Percentiles rank a stretch among this genome's conserved stretches.
These are phyloP conservation scores for Phodopus roborovskii DNA, from an alignment of 2,113 vertebrate species.

Conservation along the genomic window DNA sequence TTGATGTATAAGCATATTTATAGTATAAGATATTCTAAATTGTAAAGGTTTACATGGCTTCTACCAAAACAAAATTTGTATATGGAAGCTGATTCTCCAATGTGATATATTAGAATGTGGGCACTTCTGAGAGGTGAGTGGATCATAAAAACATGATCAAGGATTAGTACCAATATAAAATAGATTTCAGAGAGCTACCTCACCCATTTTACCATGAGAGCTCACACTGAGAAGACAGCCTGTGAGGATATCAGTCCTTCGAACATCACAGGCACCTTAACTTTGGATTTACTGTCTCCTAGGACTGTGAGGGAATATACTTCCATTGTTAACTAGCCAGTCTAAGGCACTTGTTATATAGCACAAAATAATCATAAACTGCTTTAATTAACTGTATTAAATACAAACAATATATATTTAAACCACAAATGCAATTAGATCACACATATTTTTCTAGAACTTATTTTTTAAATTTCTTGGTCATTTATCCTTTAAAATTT, in stretches of 20 bases:
- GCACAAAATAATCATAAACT: slow-evolving; percentile 9
- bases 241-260: background rate
- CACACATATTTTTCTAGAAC: background rate
- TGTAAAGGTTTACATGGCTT: background rate
- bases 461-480: background rate
- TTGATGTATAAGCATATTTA: background rate
- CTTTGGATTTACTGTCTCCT: background rate
- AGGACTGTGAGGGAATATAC: background rate
- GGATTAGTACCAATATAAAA: background rate
- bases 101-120: background rate
- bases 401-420: slow-evolving; percentile 3
- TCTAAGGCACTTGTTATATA: background rate
- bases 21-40: background rate
- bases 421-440: background rate
- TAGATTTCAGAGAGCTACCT: background rate
- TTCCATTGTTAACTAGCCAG: background rate
- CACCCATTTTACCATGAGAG: background rate
- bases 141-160: background rate
- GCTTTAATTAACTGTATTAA: background rate
- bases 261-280: background rate
- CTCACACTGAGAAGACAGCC: background rate
- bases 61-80: background rate
- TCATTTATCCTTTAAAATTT: slow-evolving; percentile 35
- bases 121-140: background rate
- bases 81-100: background rate